Evolutionary conservation across 2,797 vertebrate genomes (phyloP), one percentile per base, ranked within the genome.

Genomic region (Calcarius lapponicus): DNA sequence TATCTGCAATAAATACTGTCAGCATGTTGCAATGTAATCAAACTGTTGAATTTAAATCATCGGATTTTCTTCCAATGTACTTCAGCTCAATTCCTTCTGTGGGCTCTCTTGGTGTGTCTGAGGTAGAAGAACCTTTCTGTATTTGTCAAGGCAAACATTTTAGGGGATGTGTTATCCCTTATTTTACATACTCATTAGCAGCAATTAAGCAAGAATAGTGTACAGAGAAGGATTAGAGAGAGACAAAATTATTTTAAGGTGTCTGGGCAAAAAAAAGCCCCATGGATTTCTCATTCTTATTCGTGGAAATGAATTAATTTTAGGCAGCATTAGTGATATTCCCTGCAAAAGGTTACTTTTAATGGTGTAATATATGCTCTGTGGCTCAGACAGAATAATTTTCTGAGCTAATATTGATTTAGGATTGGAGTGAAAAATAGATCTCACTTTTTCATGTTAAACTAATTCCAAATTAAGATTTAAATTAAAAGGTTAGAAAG

Each of bases 371-470:
- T 70, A 32, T 18, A 42, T 86, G 51, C 7, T 79, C 21, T 80
- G 24, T 43, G 48, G 40, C 13, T 72, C 56, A 76, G 70, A 86
- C 47, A 72, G 75, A 92, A 86, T 74, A 66, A 67, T 81, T 58
- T 28, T 83, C 50, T 60, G 24, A 75, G 36, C 58, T 67, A 88
- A 86, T 80, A 80, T 53, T 95, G 78, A 69, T 4, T 91, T 86
- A 90, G 67, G 31, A 76, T 91, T 93, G 80, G 38, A 67, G n/a
- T 90, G 84, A 92, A 83, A 96, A 93, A 87, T 60, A 92, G 48
- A 81, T 88, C 87, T 91, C 45, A 75, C 85, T 88, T 86, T 81
- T 51, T 76, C 45, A n/a, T 29, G 24, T 92, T 92, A 79, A 91
- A 75, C 58, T 69, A 73, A 88, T 88, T 94, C 28, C 45, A 83